Base-by-base conservation (phyloP, 1,140 invertebrate genomes). In the Bombus breviceps region DNA sequence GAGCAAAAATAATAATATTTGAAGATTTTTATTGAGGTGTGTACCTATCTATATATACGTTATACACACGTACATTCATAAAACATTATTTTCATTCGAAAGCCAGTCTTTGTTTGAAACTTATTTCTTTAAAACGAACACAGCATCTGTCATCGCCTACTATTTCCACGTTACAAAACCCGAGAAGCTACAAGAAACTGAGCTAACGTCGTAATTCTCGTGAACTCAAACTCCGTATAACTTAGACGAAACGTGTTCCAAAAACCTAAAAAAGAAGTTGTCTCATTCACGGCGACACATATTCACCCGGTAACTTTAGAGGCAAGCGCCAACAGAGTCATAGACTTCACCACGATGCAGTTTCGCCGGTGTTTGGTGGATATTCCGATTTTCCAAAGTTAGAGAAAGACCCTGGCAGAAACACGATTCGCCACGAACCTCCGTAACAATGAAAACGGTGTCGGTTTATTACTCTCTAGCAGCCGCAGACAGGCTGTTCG, bases 321-420 rank as follows among this genome's bases (percentile, higher is more conserved):
- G 28, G 28, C 15, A 13, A 39, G 59, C 75, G 57, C 25, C 37
- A 18, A 41, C 41, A 18, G 32, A 47, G 9, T 34, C 39, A 12
- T 39, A 77, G 25, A 77, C 28, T n/a, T 28, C 22, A 2, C n/a
- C 5, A 1, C 69, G 18, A 75, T 12, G 32, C 32, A 28, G 47
- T 5, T 9, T 32, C 8, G 32, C 3, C 8, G 2, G 18, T 34
- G 12, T 39, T 12, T 25, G 37, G 1, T 6, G 3, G 41, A 39
- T 81, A 59, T 39, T 57, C n/a, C 28, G 72, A 13, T 81, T 74
- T 74, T 32, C 69, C 69, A 41, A 41, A 72, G 41, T n/a, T 5
- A 9, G 3, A n/a, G 28, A 25, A 39, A 57, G 37, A 18, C 22
- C 28, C 0, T n/a, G 39, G 43, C 34, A 13, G 6, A 25, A 37